A percentile compares a stretch with the other conserved stretches of the same genome.
Conservation (phyloP, 2,888 invertebrate species). For the Slavum lentiscoides region DNA sequence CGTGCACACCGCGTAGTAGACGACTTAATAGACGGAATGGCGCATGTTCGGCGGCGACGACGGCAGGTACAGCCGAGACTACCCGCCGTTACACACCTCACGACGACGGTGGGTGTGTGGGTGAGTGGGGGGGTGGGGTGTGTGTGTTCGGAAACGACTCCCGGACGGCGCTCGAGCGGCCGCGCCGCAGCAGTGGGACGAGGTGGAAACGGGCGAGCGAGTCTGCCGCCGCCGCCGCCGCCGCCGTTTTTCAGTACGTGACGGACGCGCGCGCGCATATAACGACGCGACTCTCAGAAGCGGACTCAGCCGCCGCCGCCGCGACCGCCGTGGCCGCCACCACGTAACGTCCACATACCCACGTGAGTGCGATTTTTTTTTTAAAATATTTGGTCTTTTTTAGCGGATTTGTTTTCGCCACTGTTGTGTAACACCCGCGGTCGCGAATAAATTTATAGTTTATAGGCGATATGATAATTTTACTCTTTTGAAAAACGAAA, state of each 20-base stretch:
- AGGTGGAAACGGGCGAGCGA: constrained; percentile 8
- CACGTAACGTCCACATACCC: constrained; percentile 21
- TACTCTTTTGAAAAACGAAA: too few relatives aligned
- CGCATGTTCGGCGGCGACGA: constrained; percentile 35
- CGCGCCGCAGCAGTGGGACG: neutral
- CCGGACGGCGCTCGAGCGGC: neutral
- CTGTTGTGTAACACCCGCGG: too few relatives aligned
- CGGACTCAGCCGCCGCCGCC: constrained; percentile 25
- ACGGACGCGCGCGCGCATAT: constrained; percentile 48
- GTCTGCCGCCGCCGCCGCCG: constrained; percentile 45
- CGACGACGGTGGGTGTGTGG: neutral
- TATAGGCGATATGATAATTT: too few relatives aligned
- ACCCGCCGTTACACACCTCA: neutral
- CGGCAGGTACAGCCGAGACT: constrained; percentile 11
- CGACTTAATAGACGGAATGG: constrained; percentile 48
- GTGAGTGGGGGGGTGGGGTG: neutral
- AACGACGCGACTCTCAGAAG: constrained; percentile 36
- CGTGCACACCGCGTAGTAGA: neutral
- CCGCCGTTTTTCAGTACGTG: constrained; percentile 48
- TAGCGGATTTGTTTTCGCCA: too few relatives aligned
- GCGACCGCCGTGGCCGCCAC: constrained; percentile 11
- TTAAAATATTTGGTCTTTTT: neutral
- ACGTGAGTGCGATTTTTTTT: constrained; percentile 29
- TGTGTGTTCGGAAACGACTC: too few relatives aligned
- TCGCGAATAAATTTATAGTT: too few relatives aligned